Evolutionary conservation across 1,140 invertebrate species (phyloP), one percentile per base, ranked within the genome.

Genomic region (Zeugodacus cucurbitae): DNA sequence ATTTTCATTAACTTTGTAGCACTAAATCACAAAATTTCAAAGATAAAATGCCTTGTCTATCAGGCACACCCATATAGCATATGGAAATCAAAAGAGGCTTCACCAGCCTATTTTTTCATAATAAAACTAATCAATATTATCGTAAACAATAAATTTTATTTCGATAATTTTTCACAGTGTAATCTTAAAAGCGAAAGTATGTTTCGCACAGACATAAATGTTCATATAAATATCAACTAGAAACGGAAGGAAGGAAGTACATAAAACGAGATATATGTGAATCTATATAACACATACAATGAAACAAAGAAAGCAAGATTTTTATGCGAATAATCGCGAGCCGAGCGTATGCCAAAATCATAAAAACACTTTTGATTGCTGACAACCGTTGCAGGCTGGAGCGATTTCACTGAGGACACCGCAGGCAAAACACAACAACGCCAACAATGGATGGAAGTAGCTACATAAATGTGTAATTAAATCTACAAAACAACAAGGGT

Each of bases 401-500:
- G n/a, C 58, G 10, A 62, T 29, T 29, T 32, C 67, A 26, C 3
- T 41, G 44, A 34, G 26, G 26, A 54, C 44, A 48, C 74, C 41
- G 74, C 41, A 82, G 74, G 74, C 34, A 2, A 82, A 29, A 54
- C 6, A 17, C 10, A 34, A 44, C 26, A 48, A 29, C n/a, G 44
- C 26, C 44, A 82, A 54, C 29, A 29, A 82, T 6, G 8, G 8
- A 82, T 6, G 8, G 8, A 17, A 82, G n/a, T 82, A 82, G 74
- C 74, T 82, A 17, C 41, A 82, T 82, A 48, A 82, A 82, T 82
- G 74, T 82, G 74, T 48, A 82, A 82, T 82, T 82, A 82, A 82
- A 82, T 82, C 74, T 26, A 26, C 41, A 82, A 82, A 14, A 26
- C 41, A 82, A 82, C 20, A 82, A 82, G 74, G 74, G 74, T 82